Conservation (phyloP, 2,888 invertebrate species). For the Xylocampa areola region DNA sequence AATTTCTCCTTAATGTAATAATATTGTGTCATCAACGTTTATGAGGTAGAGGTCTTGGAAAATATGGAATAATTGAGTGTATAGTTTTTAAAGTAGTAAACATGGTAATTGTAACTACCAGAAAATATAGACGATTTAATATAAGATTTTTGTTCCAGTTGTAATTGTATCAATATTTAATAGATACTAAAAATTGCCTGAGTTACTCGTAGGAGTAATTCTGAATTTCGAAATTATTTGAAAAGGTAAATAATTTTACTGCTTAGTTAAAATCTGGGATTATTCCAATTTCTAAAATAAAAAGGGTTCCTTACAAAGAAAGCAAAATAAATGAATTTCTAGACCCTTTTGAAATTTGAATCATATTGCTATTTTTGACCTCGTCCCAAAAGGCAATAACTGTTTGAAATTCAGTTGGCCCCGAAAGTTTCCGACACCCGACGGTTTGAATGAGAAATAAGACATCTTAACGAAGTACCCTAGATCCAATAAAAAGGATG, state of each 20-base stretch:
- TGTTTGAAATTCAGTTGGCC: conserved; percentile 62
- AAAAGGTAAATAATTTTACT: no score
- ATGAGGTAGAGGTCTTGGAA: conserved; percentile 5
- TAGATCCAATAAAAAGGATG: conserved; percentile 27
- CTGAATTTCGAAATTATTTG: no score
- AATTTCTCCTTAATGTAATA: conserved; percentile 26
- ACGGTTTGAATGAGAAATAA: conserved; percentile 58
- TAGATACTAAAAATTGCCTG: no score
- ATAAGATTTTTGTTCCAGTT: no score
- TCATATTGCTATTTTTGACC: conserved; percentile 16
- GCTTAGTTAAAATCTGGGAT: background rate
- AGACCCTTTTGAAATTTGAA: conserved; percentile 5
- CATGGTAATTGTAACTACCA: no score
- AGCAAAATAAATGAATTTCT: background rate
- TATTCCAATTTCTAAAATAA: background rate
- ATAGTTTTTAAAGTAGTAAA: no score
- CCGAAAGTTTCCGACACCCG: conserved; percentile 57
- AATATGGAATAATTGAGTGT: no score
- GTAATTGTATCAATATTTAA: no score
- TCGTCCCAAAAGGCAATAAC: conserved; percentile 31
- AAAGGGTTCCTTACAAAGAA: background rate
- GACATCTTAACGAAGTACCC: conserved; percentile 55
- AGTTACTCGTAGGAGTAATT: no score
- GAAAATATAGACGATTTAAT: no score
- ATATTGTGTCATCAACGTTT: conserved; percentile 28